Conservation (phyloP, 2,888 invertebrate species). For the Polylopha cassiicola region DNA sequence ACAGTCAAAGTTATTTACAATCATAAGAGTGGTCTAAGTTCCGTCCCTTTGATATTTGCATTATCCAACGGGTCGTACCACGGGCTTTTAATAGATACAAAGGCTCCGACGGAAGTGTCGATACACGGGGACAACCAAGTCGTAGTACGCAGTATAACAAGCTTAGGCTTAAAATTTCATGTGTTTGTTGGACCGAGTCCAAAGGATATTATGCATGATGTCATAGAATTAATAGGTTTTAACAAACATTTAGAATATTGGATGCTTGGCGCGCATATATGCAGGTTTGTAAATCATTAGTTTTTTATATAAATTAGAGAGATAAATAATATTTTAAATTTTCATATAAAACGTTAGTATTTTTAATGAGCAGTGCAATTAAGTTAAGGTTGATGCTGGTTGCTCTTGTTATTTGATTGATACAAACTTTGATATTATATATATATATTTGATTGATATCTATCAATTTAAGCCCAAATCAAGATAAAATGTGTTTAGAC, state of each 20-base stretch:
- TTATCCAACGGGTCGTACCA: constrained; percentile 72
- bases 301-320: not conserved
- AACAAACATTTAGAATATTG: constrained; percentile 53
- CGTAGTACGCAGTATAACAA: constrained; percentile 74
- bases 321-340: too few species aligned
- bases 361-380: too few species aligned
- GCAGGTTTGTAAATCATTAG: constrained; percentile 46
- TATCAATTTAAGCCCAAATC: too few species aligned
- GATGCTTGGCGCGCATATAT: constrained; percentile 68
- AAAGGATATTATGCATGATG: constrained; percentile 57
- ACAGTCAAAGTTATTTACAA: constrained; percentile 65
- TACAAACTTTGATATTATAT: not conserved
- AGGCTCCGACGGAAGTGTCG: constrained; percentile 74
- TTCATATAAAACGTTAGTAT: too few species aligned
- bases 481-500: too few species aligned
- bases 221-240: constrained; percentile 40
- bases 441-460: too few species aligned
- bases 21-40: constrained; percentile 56
- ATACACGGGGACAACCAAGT: constrained; percentile 72
- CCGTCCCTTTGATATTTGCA: constrained; percentile 72
- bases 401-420: too few species aligned
- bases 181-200: constrained; percentile 63
- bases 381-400: too few species aligned
- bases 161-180: constrained; percentile 54
- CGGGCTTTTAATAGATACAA: constrained; percentile 72